These are phyloP conservation scores for Mechanitis messenoides DNA, from an alignment of 2,888 invertebrate genomes.

Conservation along the genomic window DNA sequence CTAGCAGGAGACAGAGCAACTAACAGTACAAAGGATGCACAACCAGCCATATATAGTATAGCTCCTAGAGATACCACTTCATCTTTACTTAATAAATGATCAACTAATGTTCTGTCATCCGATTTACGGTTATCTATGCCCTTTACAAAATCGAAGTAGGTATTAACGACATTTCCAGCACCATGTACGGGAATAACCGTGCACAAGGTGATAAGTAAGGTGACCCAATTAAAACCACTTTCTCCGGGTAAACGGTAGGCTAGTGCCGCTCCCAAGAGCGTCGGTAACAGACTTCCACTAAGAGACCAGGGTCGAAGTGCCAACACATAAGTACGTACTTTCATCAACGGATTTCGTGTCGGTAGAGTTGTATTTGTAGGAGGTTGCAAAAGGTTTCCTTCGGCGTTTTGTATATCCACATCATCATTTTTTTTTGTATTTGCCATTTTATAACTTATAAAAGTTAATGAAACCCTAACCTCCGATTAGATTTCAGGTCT, in stretches of 20 bases:
- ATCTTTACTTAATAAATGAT: conserved; percentile 84
- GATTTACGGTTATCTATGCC: conserved; percentile 95
- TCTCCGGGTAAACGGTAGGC: conserved; percentile 89
- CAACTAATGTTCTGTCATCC: conserved; percentile 96
- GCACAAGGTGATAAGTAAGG: conserved; percentile 87
- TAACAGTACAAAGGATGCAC: conserved; percentile 86
- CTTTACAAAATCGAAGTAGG: conserved; percentile 95
- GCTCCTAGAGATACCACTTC: conserved; percentile 93
- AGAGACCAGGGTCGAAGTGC: conserved; percentile 96
- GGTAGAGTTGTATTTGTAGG: conserved; percentile 55
- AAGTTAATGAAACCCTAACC: neutral
- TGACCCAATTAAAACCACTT: conserved; percentile 85
- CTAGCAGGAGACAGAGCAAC: conserved; percentile 90
- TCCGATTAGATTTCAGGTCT: conserved; percentile 10
- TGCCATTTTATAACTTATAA: conserved; percentile 28
- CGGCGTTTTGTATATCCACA: conserved; percentile 54
- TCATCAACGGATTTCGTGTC: conserved; percentile 82
- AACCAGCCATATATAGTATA: conserved; percentile 90
- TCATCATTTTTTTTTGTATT: conserved; percentile 46
- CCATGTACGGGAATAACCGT: conserved; percentile 95
- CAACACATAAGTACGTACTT: conserved; percentile 90
- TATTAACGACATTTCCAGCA: conserved; percentile 97
- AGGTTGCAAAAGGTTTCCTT: conserved; percentile 67
- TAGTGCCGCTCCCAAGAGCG: conserved; percentile 90
- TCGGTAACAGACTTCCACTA: conserved; percentile 93